Percentiles rank a stretch among this genome's conserved stretches.
These are phyloP conservation scores for Drosophila nr. medialis DNA, from an alignment of 2,888 invertebrate genomes.

Conservation along the genomic window DNA sequence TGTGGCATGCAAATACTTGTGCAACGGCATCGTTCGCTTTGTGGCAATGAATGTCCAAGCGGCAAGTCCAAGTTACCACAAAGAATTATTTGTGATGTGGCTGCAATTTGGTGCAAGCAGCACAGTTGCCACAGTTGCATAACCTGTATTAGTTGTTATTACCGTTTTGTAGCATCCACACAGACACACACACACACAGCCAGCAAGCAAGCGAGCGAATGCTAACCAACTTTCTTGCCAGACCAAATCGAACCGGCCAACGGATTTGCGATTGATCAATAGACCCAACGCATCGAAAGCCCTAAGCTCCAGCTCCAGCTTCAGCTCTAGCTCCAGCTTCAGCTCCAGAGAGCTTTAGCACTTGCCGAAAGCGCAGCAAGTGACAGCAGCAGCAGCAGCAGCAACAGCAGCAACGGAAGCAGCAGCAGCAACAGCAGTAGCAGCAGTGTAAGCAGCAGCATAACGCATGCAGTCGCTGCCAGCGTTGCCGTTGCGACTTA, in stretches of 20 bases:
- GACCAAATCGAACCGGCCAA: conserved; percentile 11
- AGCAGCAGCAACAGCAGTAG: conserved; percentile 18
- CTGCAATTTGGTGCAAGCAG: conserved; percentile 60
- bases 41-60: conserved; percentile 47
- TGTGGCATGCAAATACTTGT: conserved; percentile 72
- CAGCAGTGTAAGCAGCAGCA: conserved; percentile 15
- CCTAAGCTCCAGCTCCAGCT: conserved; percentile 40
- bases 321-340: conserved; percentile 15
- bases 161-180: conserved; percentile 63
- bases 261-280: conserved; percentile 60
- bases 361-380: conserved; percentile 74
- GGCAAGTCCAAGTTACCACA: conserved; percentile 24
- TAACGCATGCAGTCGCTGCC: conserved; percentile 41
- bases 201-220: conserved; percentile 4
- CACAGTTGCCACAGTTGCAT: conserved; percentile 65
- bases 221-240: conserved; percentile 45
- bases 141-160: conserved; percentile 79
- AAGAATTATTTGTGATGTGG: conserved; percentile 49
- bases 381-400: conserved; percentile 20
- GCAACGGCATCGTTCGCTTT: conserved; percentile 50
- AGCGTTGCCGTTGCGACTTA: conserved; percentile 19
- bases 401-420: conserved; percentile 14
- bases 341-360: conserved; percentile 49
- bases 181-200: conserved; percentile 7
- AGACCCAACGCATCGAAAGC: conserved; percentile 48